phyloP scores from a whole-genome alignment of 2,113 vertebrate species.

The Narcine bancroftii region DNA sequence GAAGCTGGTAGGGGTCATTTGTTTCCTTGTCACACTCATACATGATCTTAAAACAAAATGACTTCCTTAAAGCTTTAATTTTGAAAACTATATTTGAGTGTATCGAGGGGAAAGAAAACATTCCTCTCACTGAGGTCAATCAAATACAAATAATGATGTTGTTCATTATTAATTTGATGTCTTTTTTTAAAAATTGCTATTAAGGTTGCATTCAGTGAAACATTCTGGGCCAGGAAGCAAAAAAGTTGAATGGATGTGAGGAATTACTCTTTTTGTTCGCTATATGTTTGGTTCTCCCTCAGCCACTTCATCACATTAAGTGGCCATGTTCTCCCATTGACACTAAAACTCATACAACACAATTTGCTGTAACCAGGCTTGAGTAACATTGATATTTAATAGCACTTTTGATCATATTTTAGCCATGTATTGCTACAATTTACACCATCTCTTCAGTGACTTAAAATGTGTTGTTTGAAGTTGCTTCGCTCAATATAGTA shows the following conservation, averaged over 20 bases:
- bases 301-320: neutral
- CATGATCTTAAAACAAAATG: neutral
- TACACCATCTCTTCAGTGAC: neutral
- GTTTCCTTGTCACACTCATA: constrained; percentile 28
- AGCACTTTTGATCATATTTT: neutral
- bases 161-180: neutral
- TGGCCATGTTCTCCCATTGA: neutral
- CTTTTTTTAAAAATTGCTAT: neutral
- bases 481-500: no score
- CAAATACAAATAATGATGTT: constrained; percentile 18
- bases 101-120: neutral
- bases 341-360: neutral
- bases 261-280: neutral
- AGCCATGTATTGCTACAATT: neutral
- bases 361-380: neutral
- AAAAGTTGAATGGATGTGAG: neutral
- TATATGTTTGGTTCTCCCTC: neutral
- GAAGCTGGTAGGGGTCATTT: neutral
- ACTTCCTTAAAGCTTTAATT: constrained; percentile 20
- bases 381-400: neutral
- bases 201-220: constrained; percentile 14
- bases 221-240: neutral
- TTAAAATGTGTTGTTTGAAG: neutral
- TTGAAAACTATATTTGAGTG: constrained; percentile 30
- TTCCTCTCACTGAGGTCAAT: neutral